Percentiles rank a stretch among this genome's conserved stretches.
phyloP scores from a whole-genome alignment of 1,140 invertebrate species.

The Drosophila virilis region DNA sequence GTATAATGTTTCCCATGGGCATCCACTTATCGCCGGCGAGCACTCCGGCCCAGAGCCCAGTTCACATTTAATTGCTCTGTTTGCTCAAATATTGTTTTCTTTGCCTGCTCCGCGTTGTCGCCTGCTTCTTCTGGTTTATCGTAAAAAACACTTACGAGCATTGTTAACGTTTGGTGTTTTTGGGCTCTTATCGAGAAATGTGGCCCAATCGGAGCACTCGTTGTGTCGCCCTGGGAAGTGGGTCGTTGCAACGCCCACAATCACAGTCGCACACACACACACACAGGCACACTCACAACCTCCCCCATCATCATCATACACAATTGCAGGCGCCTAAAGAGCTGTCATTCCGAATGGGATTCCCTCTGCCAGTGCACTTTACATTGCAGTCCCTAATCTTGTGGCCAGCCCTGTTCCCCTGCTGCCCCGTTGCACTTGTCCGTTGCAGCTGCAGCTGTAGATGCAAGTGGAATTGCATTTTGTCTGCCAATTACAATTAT shows the following conservation, averaged over 20 bases:
- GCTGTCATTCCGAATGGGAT: constrained; percentile 10
- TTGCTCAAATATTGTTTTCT: constrained; percentile 40
- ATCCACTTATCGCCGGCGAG: constrained; percentile 35
- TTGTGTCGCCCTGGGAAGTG: constrained; percentile 45
- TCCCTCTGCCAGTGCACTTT: constrained; percentile 22
- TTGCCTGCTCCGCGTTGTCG: not conserved
- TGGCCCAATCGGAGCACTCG: constrained; percentile 43
- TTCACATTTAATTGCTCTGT: constrained; percentile 52
- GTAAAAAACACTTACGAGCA: constrained; percentile 47
- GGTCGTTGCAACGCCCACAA: constrained; percentile 54
- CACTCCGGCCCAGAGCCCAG: constrained; percentile 24
- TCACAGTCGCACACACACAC: constrained; percentile 1
- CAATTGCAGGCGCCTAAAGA: constrained; percentile 17
- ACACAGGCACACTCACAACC: not conserved
- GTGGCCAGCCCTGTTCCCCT: not conserved
- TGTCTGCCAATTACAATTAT: constrained; percentile 73
- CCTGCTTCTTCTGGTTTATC: constrained; percentile 25
- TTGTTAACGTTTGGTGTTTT: constrained; percentile 38
- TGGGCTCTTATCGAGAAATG: constrained; percentile 37
- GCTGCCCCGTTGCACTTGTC: constrained; percentile 15
- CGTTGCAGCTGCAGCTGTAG: constrained; percentile 24
- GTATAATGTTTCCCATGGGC: constrained; percentile 42
- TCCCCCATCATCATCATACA: not conserved
- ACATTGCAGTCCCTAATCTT: constrained; percentile 15
- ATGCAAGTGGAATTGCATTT: constrained; percentile 37